A percentile compares a stretch with the other conserved stretches of the same genome.
phyloP scores from a whole-genome alignment of 2,888 invertebrate species.

The Fragum sueziense region DNA sequence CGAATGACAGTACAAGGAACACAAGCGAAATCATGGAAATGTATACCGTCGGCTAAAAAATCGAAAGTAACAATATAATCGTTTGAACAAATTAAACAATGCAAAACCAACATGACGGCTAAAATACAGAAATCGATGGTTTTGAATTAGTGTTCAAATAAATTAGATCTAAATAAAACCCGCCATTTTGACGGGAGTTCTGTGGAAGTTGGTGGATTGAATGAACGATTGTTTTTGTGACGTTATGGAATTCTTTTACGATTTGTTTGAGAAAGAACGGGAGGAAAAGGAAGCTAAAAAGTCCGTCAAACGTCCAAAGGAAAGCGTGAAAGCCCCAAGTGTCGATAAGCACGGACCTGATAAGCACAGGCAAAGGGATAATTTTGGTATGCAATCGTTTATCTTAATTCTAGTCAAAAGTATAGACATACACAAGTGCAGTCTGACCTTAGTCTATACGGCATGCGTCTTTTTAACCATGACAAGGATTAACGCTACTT shows the following conservation, averaged over 20 bases:
- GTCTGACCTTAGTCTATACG: no score
- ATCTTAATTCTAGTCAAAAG: no score
- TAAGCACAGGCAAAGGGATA: slow-evolving; percentile 41
- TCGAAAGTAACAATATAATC: background rate
- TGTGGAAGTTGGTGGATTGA: background rate
- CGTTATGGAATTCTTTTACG: slow-evolving; percentile 72
- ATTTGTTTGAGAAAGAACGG: slow-evolving; percentile 67
- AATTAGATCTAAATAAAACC: background rate
- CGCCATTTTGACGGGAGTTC: background rate
- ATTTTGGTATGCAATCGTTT: slow-evolving; percentile 38
- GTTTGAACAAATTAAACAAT: no score
- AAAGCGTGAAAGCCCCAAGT: slow-evolving; percentile 19
- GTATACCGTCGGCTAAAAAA: background rate
- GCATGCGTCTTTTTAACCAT: no score
- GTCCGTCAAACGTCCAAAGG: slow-evolving; percentile 44
- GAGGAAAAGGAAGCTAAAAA: slow-evolving; percentile 57
- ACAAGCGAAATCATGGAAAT: background rate
- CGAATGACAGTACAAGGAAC: background rate
- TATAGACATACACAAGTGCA: no score
- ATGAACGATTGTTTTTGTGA: background rate
- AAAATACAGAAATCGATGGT: background rate
- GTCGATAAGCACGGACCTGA: slow-evolving; percentile 27
- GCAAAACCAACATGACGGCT: background rate
- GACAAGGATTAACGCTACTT: no score
- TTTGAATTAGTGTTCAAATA: slow-evolving; percentile 3